Percentiles rank a stretch among this genome's conserved stretches.
Evolutionary conservation across 2,797 vertebrate genomes (phyloP).

Genomic region (Falco concolor): DNA sequence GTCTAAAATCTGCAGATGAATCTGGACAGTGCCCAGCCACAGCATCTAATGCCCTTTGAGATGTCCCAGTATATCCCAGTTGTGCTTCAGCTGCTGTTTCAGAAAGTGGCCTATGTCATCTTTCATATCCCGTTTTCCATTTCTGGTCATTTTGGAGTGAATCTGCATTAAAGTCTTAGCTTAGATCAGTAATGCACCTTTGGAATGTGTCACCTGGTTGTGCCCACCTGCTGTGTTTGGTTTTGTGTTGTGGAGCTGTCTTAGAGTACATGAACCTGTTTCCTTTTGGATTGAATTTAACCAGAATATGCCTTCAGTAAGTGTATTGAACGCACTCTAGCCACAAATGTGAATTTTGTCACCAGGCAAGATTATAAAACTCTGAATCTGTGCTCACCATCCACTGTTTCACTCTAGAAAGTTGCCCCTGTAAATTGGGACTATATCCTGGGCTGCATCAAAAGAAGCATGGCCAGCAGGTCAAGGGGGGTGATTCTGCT

Average conservation of each 20-base stretch:
- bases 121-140: background rate
- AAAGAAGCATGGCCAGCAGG: background rate
- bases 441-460: background rate
- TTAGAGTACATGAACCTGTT: background rate
- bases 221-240: background rate
- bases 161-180: background rate
- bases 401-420: background rate
- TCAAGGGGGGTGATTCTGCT: background rate
- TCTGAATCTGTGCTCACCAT: background rate
- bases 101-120: background rate
- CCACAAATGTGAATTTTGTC: background rate
- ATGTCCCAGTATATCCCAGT: background rate
- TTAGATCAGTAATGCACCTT: background rate
- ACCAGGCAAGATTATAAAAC: background rate
- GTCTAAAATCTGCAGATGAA: background rate
- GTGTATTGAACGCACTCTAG: background rate
- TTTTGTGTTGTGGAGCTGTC: background rate
- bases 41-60: background rate
- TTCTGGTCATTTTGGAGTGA: background rate
- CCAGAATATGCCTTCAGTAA: background rate
- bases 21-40: background rate
- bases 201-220: background rate
- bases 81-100: background rate
- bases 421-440: background rate
- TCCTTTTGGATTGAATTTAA: background rate